These are phyloP conservation scores for Ostrea denselamellosa DNA, from an alignment of 1,140 invertebrate species.

Conservation along the genomic window DNA sequence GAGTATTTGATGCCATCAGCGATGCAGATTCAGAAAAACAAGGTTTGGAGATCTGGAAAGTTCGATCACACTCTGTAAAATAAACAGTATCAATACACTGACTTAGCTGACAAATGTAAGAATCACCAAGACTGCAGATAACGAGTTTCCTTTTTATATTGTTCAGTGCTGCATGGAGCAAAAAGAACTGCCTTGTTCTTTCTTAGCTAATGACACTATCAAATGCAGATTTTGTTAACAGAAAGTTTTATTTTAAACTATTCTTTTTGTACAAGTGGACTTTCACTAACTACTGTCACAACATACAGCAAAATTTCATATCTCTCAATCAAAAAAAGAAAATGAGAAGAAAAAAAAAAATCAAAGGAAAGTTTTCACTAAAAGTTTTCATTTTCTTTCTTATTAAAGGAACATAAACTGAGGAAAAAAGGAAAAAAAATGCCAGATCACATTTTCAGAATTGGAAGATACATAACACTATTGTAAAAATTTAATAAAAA, in stretches of 20 bases:
- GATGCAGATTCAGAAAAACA: too few relatives aligned
- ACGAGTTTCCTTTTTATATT: too few relatives aligned
- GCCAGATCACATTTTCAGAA: neutral
- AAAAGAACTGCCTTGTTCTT: neutral
- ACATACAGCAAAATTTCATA: slow-evolving; percentile 18
- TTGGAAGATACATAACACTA: neutral
- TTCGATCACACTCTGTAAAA: too few relatives aligned
- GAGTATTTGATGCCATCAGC: too few relatives aligned
- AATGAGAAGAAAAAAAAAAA: neutral
- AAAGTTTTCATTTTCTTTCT: neutral
- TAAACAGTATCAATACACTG: too few relatives aligned
- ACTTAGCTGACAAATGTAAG: too few relatives aligned
- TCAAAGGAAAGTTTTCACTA: too few relatives aligned
- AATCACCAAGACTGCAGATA: too few relatives aligned
- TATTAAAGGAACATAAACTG: neutral
- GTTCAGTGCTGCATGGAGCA: too few relatives aligned
- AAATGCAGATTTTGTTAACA: neutral
- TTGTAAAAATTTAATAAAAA: neutral
- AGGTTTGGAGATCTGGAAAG: too few relatives aligned
- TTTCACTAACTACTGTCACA: slow-evolving; percentile 15
- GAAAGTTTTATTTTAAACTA: slow-evolving; percentile 29
- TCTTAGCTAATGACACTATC: neutral
- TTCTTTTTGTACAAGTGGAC: slow-evolving; percentile 17
- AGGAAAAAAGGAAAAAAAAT: neutral
- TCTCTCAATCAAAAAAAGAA: neutral